Conservation (phyloP, 2,113 vertebrate genomes). For the Noctilio leporinus region DNA sequence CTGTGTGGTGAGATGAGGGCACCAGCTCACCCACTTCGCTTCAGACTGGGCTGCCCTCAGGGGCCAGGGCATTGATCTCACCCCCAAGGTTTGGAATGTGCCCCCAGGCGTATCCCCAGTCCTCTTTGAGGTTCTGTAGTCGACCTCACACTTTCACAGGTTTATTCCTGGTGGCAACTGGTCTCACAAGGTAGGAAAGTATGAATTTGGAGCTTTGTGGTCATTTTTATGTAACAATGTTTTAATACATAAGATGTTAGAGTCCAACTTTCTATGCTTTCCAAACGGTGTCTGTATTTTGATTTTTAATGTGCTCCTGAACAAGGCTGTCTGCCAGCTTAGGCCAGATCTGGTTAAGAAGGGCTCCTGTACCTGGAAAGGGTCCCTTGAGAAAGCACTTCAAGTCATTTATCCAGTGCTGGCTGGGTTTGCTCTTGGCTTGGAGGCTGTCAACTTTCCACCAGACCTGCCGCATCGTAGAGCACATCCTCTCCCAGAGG, state of each 20-base stretch:
- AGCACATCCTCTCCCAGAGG: slow-evolving; percentile 77
- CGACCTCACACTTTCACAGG: slow-evolving; percentile 76
- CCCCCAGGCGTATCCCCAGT: slow-evolving; percentile 67
- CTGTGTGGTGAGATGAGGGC: slow-evolving; percentile 1
- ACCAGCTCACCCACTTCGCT: slow-evolving; percentile 21
- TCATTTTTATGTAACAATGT: slow-evolving; percentile 83
- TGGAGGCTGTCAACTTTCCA: slow-evolving; percentile 77
- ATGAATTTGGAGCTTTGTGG: slow-evolving; percentile 81
- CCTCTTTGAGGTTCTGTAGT: slow-evolving; percentile 72
- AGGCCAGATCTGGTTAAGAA: slow-evolving; percentile 78
- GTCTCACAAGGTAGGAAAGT: slow-evolving; percentile 83
- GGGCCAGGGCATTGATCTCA: slow-evolving; percentile 46
- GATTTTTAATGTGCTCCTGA: slow-evolving; percentile 81
- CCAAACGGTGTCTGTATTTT: slow-evolving; percentile 82
- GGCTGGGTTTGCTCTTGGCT: slow-evolving; percentile 77
- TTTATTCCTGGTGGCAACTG: slow-evolving; percentile 81
- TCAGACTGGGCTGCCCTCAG: neutral
- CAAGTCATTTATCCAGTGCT: slow-evolving; percentile 79
- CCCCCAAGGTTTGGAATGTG: slow-evolving; percentile 49
- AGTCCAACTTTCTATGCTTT: slow-evolving; percentile 81
- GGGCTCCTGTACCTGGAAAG: slow-evolving; percentile 75
- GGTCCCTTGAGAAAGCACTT: slow-evolving; percentile 81
- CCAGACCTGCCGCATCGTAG: slow-evolving; percentile 79
- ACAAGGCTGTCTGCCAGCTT: slow-evolving; percentile 78
- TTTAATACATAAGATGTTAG: slow-evolving; percentile 82